A percentile compares a stretch with the other conserved stretches of the same genome.
phyloP scores from a whole-genome alignment of 35 echinoderm and acorn worm genomes.

The Apostichopus japonicus region DNA sequence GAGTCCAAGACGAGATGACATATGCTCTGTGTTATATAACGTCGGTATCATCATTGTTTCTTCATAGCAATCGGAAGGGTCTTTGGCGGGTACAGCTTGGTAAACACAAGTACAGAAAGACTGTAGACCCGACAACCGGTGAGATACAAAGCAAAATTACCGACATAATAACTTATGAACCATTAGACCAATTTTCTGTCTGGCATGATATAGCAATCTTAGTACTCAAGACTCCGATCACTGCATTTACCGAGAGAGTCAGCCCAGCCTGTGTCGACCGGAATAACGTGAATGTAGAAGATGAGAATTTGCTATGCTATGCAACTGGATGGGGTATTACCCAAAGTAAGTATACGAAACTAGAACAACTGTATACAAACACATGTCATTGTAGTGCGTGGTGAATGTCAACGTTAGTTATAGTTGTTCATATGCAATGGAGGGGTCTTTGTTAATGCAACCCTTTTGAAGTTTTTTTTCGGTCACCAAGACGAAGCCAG shows the following conservation, averaged over 20 bases:
- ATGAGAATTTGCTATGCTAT: slow-evolving; percentile 56
- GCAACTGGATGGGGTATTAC: slow-evolving; percentile 84
- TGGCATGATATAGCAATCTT: slow-evolving; percentile 73
- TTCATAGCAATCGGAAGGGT: background rate
- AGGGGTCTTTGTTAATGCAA: too few relatives aligned
- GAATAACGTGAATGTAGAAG: background rate
- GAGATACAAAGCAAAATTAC: slow-evolving; percentile 13
- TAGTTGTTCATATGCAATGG: too few relatives aligned
- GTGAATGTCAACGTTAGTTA: too few relatives aligned
- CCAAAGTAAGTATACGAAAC: slow-evolving; percentile 67
- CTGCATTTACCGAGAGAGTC: slow-evolving; percentile 41
- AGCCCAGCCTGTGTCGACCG: slow-evolving; percentile 74
- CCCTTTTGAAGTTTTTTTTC: too few relatives aligned
- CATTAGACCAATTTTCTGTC: slow-evolving; percentile 36
- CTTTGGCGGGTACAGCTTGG: slow-evolving; percentile 82
- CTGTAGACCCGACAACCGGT: background rate
- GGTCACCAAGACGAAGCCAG: too few relatives aligned
- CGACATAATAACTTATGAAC: slow-evolving; percentile 55
- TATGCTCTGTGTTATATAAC: too few relatives aligned
- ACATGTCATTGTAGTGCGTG: too few relatives aligned
- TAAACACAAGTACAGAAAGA: slow-evolving; percentile 47
- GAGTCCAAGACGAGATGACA: too few relatives aligned
- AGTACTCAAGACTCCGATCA: slow-evolving; percentile 56
- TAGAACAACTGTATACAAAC: too few relatives aligned
- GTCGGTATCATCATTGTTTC: too few relatives aligned